A percentile compares a stretch with the other conserved stretches of the same genome.
Evolutionary conservation across 2,113 vertebrate species (phyloP).

Genomic region (Eretmochelys imbricata): DNA sequence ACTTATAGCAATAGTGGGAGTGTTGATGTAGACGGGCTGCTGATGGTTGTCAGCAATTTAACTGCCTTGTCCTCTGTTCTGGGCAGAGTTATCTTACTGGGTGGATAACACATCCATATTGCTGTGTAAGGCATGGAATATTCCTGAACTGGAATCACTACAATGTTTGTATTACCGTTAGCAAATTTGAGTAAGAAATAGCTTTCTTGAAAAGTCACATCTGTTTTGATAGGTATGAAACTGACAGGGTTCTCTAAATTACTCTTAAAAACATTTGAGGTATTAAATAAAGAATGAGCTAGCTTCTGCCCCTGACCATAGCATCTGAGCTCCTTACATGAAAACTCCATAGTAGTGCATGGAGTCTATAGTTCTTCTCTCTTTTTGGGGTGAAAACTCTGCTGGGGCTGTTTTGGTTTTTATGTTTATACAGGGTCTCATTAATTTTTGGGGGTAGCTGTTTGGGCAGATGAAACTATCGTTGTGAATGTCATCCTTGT

Average conservation of each 20-base stretch:
- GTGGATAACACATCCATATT: background rate
- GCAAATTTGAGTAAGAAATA: background rate
- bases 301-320: background rate
- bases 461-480: background rate
- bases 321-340: background rate
- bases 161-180: background rate
- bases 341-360: background rate
- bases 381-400: background rate
- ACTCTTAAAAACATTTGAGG: background rate
- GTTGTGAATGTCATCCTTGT: background rate
- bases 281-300: background rate
- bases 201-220: background rate
- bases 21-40: accelerated
- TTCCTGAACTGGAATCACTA: background rate
- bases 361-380: background rate
- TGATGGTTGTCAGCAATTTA: background rate
- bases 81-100: background rate
- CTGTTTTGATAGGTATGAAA: background rate
- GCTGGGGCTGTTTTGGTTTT: background rate
- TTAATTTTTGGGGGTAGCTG: background rate
- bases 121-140: background rate
- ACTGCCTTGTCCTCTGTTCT: background rate
- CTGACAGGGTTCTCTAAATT: background rate
- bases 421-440: background rate
- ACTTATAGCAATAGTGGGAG: background rate